A percentile compares a stretch with the other conserved stretches of the same genome.
These are phyloP conservation scores for Xiphias gladius DNA, from an alignment of 2,113 vertebrate species.

Conservation along the genomic window DNA sequence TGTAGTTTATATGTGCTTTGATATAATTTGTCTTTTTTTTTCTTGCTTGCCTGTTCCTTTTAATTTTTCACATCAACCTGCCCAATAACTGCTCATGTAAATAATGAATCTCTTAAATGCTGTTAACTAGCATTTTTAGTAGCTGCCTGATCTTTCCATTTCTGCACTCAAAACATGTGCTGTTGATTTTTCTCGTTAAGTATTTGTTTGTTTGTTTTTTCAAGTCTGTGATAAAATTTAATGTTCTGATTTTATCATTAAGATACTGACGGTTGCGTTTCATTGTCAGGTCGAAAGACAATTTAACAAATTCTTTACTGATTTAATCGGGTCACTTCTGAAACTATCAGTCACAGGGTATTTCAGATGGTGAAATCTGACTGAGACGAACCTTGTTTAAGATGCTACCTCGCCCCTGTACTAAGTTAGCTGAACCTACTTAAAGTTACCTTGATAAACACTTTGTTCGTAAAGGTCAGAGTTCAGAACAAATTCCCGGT, in stretches of 20 bases:
- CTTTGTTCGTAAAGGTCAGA: background rate
- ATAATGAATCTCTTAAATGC: too few relatives aligned
- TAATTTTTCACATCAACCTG: background rate
- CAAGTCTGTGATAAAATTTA: too few relatives aligned
- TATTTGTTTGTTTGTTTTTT: too few relatives aligned
- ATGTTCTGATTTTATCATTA: too few relatives aligned
- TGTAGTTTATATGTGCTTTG: background rate
- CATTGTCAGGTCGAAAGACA: background rate
- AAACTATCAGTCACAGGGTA: background rate
- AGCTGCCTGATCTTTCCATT: background rate
- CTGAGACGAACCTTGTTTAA: background rate
- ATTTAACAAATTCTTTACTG: background rate
- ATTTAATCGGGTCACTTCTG: background rate
- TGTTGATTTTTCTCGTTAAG: background rate
- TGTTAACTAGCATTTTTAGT: background rate
- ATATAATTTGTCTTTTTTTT: too few relatives aligned
- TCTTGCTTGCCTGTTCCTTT: too few relatives aligned
- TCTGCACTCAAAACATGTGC: too few relatives aligned
- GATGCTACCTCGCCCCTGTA: background rate
- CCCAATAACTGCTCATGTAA: too few relatives aligned
- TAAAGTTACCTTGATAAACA: background rate
- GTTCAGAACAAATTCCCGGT: background rate
- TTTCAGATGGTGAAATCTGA: background rate
- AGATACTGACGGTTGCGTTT: background rate
- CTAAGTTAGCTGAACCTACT: background rate